A percentile compares a stretch with the other conserved stretches of the same genome.
phyloP scores from a whole-genome alignment of 2,113 vertebrate species.

The Calcarius ornatus region DNA sequence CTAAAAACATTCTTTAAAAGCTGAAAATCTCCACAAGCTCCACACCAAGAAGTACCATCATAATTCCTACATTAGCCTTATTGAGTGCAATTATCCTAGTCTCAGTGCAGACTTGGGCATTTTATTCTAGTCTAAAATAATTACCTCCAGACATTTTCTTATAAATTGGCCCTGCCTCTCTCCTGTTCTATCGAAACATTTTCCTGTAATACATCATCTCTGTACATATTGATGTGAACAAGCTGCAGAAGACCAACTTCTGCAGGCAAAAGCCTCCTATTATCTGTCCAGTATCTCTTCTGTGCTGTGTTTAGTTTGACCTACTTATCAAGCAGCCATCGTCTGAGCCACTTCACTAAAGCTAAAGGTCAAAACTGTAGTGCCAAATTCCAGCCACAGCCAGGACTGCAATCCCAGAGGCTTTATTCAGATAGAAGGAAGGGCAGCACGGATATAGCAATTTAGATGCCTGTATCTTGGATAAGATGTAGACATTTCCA shows the following conservation, averaged over 20 bases:
- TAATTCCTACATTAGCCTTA: neutral
- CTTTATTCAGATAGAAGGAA: neutral
- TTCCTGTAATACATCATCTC: neutral
- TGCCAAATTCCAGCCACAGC: neutral
- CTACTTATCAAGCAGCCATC: neutral
- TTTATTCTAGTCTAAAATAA: neutral
- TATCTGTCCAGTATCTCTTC: neutral
- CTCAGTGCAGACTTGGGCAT: neutral
- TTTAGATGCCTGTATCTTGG: neutral
- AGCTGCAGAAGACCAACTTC: neutral
- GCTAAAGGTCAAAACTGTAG: neutral
- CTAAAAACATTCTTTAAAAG: neutral
- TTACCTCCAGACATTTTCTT: neutral
- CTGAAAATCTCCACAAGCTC: neutral
- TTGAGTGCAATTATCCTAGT: neutral
- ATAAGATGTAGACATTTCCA: neutral
- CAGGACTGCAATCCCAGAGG: neutral
- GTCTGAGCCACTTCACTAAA: neutral
- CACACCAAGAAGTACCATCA: neutral
- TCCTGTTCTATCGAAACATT: neutral
- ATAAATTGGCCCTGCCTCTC: neutral
- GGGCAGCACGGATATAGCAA: neutral
- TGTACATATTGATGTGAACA: neutral
- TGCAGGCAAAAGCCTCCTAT: neutral
- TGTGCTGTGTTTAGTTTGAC: conserved; percentile 10